Percentiles rank a stretch among this genome's conserved stretches.
Conservation (phyloP, 1,140 invertebrate species). For the Marisa cornuarietis region DNA sequence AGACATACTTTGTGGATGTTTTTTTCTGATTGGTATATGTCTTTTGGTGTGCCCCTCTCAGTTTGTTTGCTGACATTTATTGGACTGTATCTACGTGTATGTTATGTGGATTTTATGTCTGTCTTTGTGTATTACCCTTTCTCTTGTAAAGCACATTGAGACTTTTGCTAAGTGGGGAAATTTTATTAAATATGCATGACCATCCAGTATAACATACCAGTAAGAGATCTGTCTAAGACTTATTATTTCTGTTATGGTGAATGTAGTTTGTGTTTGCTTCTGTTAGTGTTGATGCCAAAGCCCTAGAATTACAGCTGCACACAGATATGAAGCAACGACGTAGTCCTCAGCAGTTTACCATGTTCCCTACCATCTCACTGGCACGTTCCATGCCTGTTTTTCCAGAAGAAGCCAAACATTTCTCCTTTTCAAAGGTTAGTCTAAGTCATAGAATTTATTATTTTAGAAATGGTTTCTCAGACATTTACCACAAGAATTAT, state of each 20-base stretch:
- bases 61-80: not conserved
- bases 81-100: too few species aligned
- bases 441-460: not conserved
- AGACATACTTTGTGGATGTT: not conserved
- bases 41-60: not conserved
- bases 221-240: not conserved
- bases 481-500: too few species aligned
- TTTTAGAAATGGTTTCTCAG: too few species aligned
- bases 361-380: conserved; percentile 62
- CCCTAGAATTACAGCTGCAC: not conserved
- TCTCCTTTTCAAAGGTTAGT: conserved; percentile 11
- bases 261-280: not conserved
- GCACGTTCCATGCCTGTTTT: conserved; percentile 60
- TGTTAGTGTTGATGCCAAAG: conserved; percentile 11
- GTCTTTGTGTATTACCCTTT: too few species aligned
- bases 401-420: conserved; percentile 50
- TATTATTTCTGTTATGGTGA: not conserved
- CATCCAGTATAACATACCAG: too few species aligned
- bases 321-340: not conserved
- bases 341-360: conserved; percentile 34
- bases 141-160: too few species aligned
- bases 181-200: too few species aligned
- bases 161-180: too few species aligned
- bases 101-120: too few species aligned
- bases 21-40: not conserved